Percentiles rank a stretch among this genome's conserved stretches.
Evolutionary conservation across 2,113 vertebrate species (phyloP).

Genomic region (Epinephelus fuscoguttatus): DNA sequence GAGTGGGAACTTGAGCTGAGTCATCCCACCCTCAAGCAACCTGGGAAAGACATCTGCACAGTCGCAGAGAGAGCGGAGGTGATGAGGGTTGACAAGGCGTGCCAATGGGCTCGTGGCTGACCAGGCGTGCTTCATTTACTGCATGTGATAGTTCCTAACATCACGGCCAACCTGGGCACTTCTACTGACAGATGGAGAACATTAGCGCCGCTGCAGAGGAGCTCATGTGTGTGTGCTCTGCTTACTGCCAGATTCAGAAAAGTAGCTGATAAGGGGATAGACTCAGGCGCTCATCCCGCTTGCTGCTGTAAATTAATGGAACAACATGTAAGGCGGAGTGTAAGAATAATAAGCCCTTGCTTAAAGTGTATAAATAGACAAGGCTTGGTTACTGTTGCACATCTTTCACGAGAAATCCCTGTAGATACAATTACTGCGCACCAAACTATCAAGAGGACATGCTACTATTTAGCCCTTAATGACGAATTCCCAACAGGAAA

Average conservation of each 20-base stretch:
- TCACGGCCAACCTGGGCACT: conserved; percentile 56
- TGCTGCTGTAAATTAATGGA: conserved; percentile 70
- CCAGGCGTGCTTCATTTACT: conserved; percentile 59
- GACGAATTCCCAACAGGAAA: conserved; percentile 47
- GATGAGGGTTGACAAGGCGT: conserved; percentile 49
- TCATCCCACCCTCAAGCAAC: conserved; percentile 65
- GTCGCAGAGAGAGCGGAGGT: conserved; percentile 40
- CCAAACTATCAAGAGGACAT: conserved; percentile 52
- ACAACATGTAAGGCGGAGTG: conserved; percentile 54
- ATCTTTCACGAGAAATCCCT: conserved; percentile 64
- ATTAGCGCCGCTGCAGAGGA: conserved; percentile 53
- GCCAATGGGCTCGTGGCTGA: conserved; percentile 44
- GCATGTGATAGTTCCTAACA: conserved; percentile 52
- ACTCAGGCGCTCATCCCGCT: conserved; percentile 67
- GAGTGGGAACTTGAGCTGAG: conserved; percentile 56
- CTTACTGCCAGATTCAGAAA: conserved; percentile 64
- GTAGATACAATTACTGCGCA: conserved; percentile 62
- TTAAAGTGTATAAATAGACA: conserved; percentile 62
- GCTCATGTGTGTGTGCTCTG: conserved; percentile 55
- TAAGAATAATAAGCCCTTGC: conserved; percentile 64
- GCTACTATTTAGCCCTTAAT: conserved; percentile 61
- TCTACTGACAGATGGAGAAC: conserved; percentile 72
- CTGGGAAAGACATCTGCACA: conserved; percentile 64
- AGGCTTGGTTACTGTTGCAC: conserved; percentile 49
- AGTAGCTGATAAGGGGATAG: conserved; percentile 73